Conservation (phyloP, 2,797 vertebrate genomes). For the Hydrolagus colliei region DNA sequence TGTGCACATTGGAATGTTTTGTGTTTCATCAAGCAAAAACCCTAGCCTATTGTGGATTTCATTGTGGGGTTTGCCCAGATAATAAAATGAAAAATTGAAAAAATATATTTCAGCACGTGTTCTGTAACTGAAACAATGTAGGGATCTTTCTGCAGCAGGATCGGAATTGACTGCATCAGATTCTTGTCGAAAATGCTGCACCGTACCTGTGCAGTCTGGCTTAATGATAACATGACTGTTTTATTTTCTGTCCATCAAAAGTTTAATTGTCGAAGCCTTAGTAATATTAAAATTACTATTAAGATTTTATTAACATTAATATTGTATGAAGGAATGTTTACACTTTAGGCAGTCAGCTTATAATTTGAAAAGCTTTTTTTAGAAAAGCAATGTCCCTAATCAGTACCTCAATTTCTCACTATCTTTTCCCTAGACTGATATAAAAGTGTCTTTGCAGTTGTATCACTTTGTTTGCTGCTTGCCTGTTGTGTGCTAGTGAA, state of each 20-base stretch:
- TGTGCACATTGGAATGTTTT: constrained; percentile 19
- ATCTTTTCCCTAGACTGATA: constrained; percentile 30
- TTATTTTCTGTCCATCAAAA: constrained; percentile 29
- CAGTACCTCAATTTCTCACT: constrained; percentile 26
- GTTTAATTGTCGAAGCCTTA: constrained; percentile 24
- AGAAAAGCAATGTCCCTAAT: constrained; percentile 31
- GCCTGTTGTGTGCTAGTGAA: constrained; percentile 22
- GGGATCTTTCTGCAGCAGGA: background rate
- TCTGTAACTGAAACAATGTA: constrained; percentile 11
- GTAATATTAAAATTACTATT: constrained; percentile 29
- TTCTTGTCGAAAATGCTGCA: background rate
- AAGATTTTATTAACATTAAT: constrained; percentile 33
- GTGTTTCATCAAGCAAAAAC: background rate
- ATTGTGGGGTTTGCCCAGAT: background rate
- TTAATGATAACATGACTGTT: background rate
- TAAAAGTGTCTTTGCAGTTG: constrained; percentile 25
- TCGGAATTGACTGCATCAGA: background rate
- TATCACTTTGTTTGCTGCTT: constrained; percentile 12
- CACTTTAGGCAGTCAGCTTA: constrained; percentile 31
- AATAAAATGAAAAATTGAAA: constrained; percentile 19
- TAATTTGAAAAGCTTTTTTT: constrained; percentile 32
- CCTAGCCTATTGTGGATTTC: background rate
- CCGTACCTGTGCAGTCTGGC: background rate
- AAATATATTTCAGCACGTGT: constrained; percentile 11
- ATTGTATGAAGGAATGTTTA: constrained; percentile 30